Conservation (phyloP, 2,113 vertebrate genomes). For the Pelecanus crispus region DNA sequence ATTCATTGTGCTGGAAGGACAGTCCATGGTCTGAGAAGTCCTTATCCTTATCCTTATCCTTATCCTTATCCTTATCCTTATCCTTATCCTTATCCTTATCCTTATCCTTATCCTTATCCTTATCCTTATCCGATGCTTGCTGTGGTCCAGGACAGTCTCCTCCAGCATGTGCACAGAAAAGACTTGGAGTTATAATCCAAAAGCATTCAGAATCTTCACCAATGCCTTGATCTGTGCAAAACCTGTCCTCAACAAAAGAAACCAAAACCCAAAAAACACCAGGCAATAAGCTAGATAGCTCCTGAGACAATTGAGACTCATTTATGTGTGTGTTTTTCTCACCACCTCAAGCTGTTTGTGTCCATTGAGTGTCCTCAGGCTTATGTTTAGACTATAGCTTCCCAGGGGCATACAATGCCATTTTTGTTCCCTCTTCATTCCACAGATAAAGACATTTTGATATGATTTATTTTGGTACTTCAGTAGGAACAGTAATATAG, state of each 20-base stretch:
- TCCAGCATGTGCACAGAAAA: neutral
- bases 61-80: neutral
- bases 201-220: neutral
- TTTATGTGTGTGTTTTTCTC: neutral
- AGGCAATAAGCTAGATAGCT: neutral
- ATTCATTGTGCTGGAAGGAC: neutral
- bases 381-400: neutral
- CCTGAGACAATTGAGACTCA: neutral
- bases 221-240: neutral
- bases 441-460: neutral
- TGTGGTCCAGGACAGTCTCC: neutral
- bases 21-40: neutral
- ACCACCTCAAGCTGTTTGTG: neutral
- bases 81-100: neutral
- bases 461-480: neutral
- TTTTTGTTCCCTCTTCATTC: neutral
- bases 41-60: neutral
- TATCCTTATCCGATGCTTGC: neutral
- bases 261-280: no score
- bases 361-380: neutral
- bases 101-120: neutral
- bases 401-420: neutral
- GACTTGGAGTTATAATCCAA: neutral
- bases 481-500: neutral
- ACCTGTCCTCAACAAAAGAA: neutral